Evolutionary conservation across 2,113 vertebrate genomes (phyloP).

Genomic region (Phoenicopterus ruber): DNA sequence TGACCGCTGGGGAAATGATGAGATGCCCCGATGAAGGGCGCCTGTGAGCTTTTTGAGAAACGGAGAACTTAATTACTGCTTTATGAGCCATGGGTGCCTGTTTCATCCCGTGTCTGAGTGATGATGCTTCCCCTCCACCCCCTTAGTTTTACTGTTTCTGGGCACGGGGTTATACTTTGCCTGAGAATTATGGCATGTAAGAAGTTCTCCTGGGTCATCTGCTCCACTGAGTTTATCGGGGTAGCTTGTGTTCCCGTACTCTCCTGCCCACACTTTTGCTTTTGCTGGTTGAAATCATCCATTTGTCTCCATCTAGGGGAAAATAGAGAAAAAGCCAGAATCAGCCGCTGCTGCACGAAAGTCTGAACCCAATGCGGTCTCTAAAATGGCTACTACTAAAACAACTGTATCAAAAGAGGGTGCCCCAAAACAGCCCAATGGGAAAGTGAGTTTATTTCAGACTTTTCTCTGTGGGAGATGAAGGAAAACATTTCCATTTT

Average conservation of each 20-base stretch:
- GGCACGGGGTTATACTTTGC: accelerated
- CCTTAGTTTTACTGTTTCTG: accelerated
- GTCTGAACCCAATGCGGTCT: slow-evolving; percentile 63
- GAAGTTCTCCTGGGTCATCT: neutral
- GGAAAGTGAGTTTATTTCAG: slow-evolving; percentile 82
- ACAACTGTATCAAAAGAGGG: slow-evolving; percentile 67
- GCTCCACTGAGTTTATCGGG: neutral
- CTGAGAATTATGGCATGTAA: accelerated
- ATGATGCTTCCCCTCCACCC: neutral
- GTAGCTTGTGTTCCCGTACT: neutral
- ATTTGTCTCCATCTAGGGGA: slow-evolving; percentile 82
- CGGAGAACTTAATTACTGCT: accelerated
- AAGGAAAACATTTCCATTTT: slow-evolving; percentile 30
- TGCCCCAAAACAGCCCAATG: slow-evolving; percentile 74
- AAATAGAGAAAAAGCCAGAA: slow-evolving; percentile 77
- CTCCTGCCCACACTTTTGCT: neutral
- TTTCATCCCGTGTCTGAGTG: neutral
- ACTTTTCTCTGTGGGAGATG: slow-evolving; percentile 57
- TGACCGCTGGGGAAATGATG: neutral
- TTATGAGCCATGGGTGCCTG: neutral
- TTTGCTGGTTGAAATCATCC: slow-evolving; percentile 65
- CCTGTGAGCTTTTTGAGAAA: neutral
- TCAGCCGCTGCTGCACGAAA: slow-evolving; percentile 68
- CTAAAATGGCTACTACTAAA: slow-evolving; percentile 66
- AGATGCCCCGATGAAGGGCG: neutral